Conservation (phyloP, 2,113 vertebrate species). For the Podarcis cretensis region DNA sequence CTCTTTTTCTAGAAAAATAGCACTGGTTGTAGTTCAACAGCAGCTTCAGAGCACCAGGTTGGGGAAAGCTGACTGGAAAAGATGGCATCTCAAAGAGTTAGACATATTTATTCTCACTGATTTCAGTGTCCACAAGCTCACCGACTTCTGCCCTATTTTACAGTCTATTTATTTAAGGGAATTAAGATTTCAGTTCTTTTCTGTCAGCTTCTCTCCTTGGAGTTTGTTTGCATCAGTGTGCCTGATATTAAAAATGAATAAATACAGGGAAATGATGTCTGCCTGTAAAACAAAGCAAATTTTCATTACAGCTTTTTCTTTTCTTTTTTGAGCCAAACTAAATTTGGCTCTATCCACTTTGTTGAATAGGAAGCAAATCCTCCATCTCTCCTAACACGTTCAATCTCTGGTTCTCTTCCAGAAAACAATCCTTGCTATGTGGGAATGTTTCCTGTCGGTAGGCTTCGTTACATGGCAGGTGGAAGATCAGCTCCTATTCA, state of each 20-base stretch:
- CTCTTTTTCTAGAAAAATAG: too few relatives aligned
- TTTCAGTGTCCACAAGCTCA: background rate
- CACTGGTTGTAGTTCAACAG: too few relatives aligned
- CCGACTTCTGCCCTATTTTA: background rate
- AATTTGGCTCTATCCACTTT: background rate
- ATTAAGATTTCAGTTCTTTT: background rate
- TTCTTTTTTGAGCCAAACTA: background rate
- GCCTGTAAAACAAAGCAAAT: background rate
- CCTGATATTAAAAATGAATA: conserved; percentile 4
- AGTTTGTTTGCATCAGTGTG: background rate
- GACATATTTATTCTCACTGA: background rate
- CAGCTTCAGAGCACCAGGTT: too few relatives aligned
- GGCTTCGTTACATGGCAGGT: background rate
- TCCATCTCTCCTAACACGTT: background rate
- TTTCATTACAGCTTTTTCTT: background rate
- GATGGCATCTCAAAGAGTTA: background rate
- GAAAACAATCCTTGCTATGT: background rate
- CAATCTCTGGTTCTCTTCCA: background rate
- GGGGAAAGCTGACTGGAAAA: background rate
- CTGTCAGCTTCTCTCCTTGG: background rate
- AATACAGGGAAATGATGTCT: background rate
- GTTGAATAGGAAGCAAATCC: background rate
- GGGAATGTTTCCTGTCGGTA: background rate
- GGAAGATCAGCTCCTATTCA: background rate
- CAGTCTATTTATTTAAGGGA: background rate